These are phyloP conservation scores for Frankliniella intonsa DNA, from an alignment of 2,888 invertebrate genomes.

Conservation along the genomic window DNA sequence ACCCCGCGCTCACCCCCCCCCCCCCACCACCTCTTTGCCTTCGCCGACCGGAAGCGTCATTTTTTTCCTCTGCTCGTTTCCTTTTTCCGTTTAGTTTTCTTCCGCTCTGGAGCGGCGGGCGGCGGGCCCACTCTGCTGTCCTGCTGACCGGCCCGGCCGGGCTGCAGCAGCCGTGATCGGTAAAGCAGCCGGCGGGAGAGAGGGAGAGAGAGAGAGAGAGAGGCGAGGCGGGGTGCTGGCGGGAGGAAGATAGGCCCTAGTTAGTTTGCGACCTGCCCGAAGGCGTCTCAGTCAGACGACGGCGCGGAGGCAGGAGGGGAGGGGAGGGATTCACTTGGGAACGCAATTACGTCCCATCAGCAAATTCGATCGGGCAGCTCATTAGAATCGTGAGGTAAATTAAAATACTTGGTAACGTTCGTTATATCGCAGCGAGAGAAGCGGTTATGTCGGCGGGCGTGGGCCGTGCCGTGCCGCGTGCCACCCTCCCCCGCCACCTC, in stretches of 20 bases:
- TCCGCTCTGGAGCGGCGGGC: background rate
- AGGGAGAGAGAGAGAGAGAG: conserved; percentile 28
- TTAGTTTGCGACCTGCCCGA: background rate
- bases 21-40: too few species aligned
- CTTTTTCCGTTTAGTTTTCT: too few species aligned
- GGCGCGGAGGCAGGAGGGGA: background rate
- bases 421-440: background rate
- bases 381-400: conserved; percentile 23
- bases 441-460: background rate
- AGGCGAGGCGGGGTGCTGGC: conserved; percentile 32
- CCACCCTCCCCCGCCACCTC: background rate
- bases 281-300: background rate
- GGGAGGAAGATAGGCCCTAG: background rate
- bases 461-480: background rate
- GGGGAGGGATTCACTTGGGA: background rate
- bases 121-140: conserved; percentile 36
- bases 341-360: conserved; percentile 10
- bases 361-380: conserved; percentile 24
- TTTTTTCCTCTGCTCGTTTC: too few species aligned
- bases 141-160: conserved; percentile 19
- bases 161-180: conserved; percentile 35
- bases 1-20: too few species aligned
- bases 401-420: conserved; percentile 23
- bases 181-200: conserved; percentile 29
- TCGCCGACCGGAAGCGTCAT: too few species aligned